Base-by-base conservation (phyloP, 2,113 vertebrate genomes). In the Eurystomus gularis region DNA sequence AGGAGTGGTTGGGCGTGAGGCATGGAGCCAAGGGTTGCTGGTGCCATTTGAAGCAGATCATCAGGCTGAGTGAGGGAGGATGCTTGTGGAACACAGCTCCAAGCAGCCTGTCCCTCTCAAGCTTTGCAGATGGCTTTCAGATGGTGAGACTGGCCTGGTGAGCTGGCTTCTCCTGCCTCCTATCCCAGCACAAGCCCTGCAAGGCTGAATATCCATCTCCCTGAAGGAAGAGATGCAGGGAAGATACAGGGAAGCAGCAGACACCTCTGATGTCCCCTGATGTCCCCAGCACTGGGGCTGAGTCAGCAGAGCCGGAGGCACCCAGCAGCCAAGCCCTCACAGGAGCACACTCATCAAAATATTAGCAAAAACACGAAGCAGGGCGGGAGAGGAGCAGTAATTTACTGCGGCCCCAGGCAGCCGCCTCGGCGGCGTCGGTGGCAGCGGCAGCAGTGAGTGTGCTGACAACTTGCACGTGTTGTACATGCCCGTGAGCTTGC, bases 61-160 rank as follows among this genome's bases (percentile, higher is more conserved):
- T 31, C 5, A 1, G 61, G 42, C 28, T 39, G 37, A 44, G 39
- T 1, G 4, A 68, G 33, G 83, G 28, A 64, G 33, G 78, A 46
- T 29, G 58, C 46, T 66, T 8, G 2, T 2, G 28, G n/a, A 19
- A 2, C 18, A 28, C 0, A 0, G 28, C 25, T 48, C 42, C 1
- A 6, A 35, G 76, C 64, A 35, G 51, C 51, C 19, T 17, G 12
- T 42, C 40, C 20, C 11, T 69, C 73, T 49, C 14, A 5, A 54
- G 64, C 44, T 25, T 24, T 46, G n/a, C 46, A 33, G 69, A 16
- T 0, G 11, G 44, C 2, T 24, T 46, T 29, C 46, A 31, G 69
- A 13, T 0, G 11, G 44, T 2, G 3, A 64, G 65, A 7, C 24
- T 2, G 54, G 68, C 89, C 31, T 0, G 2, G 17, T 0, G 7